phyloP scores from a whole-genome alignment of 2,797 vertebrate species.

The Acipenser ruthenus region DNA sequence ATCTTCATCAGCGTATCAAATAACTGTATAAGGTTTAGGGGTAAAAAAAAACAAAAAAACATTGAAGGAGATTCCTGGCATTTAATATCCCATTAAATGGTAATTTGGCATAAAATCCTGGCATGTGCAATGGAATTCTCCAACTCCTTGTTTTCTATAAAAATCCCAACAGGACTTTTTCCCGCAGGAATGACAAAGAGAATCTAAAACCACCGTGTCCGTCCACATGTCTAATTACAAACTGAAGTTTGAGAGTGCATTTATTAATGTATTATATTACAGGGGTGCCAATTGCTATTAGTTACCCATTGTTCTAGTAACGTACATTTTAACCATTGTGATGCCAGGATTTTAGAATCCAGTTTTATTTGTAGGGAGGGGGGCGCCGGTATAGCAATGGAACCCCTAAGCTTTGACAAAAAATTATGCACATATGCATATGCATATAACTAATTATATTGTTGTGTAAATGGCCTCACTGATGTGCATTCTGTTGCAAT shows the following conservation, averaged over 20 bases:
- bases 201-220: conserved; percentile 60
- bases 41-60: conserved; percentile 49
- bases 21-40: conserved; percentile 43
- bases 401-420: no score
- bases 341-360: conserved; percentile 40
- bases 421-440: no score
- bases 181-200: conserved; percentile 59
- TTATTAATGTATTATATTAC: conserved; percentile 42
- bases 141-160: conserved; percentile 72
- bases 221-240: conserved; percentile 64
- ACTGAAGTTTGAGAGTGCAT: conserved; percentile 63
- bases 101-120: conserved; percentile 73
- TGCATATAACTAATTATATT: no score
- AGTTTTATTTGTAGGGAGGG: conserved; percentile 29
- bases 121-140: conserved; percentile 75
- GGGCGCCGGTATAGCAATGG: neutral
- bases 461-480: no score
- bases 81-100: conserved; percentile 75
- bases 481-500: no score
- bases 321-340: conserved; percentile 46
- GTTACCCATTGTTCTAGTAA: conserved; percentile 44
- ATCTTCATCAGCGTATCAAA: conserved; percentile 46
- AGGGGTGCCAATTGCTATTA: conserved; percentile 44
- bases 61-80: conserved; percentile 59
- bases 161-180: conserved; percentile 57